Conservation (phyloP, 2,113 vertebrate species). For the Barbus barbus region DNA sequence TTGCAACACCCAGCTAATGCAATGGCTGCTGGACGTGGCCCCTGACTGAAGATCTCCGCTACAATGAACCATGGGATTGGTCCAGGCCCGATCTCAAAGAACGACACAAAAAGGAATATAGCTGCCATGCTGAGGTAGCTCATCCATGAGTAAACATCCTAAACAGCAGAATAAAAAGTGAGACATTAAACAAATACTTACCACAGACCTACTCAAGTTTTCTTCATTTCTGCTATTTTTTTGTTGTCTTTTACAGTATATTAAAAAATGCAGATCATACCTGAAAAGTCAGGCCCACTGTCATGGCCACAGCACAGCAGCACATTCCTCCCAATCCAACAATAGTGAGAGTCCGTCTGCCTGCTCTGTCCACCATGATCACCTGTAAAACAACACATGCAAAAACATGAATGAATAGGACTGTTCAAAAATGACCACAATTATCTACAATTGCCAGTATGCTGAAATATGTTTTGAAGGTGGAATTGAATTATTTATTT, state of each 20-base stretch:
- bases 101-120: slow-evolving; percentile 92
- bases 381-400: slow-evolving; percentile 83
- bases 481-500: not conserved
- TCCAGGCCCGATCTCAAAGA: slow-evolving; percentile 95
- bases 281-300: slow-evolving; percentile 84
- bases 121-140: slow-evolving; percentile 89
- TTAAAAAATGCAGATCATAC: slow-evolving; percentile 69
- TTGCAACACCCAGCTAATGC: slow-evolving; percentile 89
- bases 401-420: slow-evolving; percentile 27
- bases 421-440: not conserved
- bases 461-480: not conserved
- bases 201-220: not conserved
- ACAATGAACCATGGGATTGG: slow-evolving; percentile 98
- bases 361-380: slow-evolving; percentile 86
- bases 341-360: slow-evolving; percentile 84
- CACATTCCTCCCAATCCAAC: slow-evolving; percentile 88
- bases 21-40: slow-evolving; percentile 89
- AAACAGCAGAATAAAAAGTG: slow-evolving; percentile 13
- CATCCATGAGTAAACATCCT: slow-evolving; percentile 85
- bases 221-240: not conserved
- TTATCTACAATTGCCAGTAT: not conserved
- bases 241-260: not conserved
- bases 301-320: slow-evolving; percentile 84
- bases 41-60: slow-evolving; percentile 96
- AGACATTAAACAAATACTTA: not conserved